Evolutionary conservation across 2,113 vertebrate species (phyloP), one percentile per base, ranked within the genome.

Genomic region (Cochlearius cochlearius): DNA sequence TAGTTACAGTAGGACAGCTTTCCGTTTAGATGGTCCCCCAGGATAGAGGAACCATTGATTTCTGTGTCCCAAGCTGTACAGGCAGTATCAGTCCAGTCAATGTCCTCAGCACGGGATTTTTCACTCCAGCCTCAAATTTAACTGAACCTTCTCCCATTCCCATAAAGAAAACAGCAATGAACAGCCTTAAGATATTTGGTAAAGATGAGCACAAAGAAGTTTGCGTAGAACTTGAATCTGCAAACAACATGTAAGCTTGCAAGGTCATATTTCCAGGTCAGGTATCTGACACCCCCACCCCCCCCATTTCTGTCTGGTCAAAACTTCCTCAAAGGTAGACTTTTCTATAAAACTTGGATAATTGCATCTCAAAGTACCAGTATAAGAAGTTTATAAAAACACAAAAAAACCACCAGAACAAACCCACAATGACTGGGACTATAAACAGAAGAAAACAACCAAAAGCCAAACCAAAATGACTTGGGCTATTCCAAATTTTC

Each of bases 1-100:
- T 78, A 68, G 27, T 72, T 93, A 90, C 75, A 97, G 85, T 78
- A 78, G 90, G 68, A 94, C n/a, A 91, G 17, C 71, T 94, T 81
- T 36, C 87, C 41, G 77, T 95, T 90, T 55, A 76, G 26, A 60
- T 85, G 38, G 25, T 76, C 13, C 82, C 96, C 20, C 55, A 83
- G 81, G 78, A 72, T 52, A 96, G 39, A 95, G 16, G 63, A 95
- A 41, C 68, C 64, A 73, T n/a, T 69, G 83, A 91, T 95, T 95
- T 91, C 86, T 71, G 56, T 60, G 58, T 77, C 38, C 30, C 68
- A 21, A 84, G 36, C 64, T 79, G 56, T 91, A 60, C 32, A 76
- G 32, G 39, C 39, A 91, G 8, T 66, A 88, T 41, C 41, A 69
- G 59, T 81, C 45, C 21, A 66, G 39, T 10, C 30, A 32, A 10